These are phyloP conservation scores for Euura saliciscinereae DNA, from an alignment of 1,140 invertebrate species.

Conservation along the genomic window DNA sequence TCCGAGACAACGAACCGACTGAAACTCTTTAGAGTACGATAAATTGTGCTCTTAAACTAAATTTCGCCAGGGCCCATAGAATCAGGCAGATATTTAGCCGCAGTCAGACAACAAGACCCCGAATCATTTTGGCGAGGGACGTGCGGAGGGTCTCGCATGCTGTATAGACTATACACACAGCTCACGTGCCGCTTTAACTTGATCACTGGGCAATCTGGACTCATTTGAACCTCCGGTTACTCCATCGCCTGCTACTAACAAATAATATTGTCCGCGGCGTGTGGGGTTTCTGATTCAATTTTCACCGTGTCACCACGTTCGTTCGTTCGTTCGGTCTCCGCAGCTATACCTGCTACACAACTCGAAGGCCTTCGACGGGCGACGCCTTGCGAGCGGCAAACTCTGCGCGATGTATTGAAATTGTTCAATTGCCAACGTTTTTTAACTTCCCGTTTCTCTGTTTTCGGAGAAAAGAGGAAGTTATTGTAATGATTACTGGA, in stretches of 20 bases:
- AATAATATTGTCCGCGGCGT: slow-evolving; percentile 57
- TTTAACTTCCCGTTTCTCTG: too few species aligned
- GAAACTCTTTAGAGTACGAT: neutral
- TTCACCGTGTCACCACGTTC: slow-evolving; percentile 30
- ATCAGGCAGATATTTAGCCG: too few species aligned
- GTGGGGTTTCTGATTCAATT: slow-evolving; percentile 55
- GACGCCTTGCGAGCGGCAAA: neutral
- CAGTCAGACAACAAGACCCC: neutral
- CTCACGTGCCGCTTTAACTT: slow-evolving; percentile 60
- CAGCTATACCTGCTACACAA: neutral
- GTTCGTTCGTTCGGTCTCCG: neutral
- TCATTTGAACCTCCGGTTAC: slow-evolving; percentile 60
- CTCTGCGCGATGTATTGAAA: neutral
- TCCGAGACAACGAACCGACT: neutral
- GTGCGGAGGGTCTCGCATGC: neutral
- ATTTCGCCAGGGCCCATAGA: neutral
- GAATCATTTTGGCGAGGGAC: neutral
- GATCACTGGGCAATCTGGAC: slow-evolving; percentile 61
- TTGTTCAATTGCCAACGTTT: too few species aligned
- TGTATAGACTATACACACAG: neutral
- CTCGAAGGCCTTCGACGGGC: neutral
- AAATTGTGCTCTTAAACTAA: neutral
- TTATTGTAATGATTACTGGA: too few species aligned
- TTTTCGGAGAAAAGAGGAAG: too few species aligned
- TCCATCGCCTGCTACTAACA: slow-evolving; percentile 57